These are phyloP conservation scores for Myotis pilosus DNA, from an alignment of 2,797 vertebrate species.

Conservation along the genomic window DNA sequence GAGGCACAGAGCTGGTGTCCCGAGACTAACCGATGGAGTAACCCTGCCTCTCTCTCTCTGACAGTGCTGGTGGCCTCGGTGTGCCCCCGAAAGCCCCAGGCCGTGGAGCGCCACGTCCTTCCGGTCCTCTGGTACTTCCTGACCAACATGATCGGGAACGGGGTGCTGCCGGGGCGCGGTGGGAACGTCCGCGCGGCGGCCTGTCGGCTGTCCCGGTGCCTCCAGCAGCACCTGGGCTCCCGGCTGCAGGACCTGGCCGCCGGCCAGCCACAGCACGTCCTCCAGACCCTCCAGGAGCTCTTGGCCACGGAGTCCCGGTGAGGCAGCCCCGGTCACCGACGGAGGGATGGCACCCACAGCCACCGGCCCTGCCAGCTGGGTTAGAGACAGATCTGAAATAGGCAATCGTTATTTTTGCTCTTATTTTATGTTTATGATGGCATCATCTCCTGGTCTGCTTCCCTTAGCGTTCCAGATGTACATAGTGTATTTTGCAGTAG, in stretches of 20 bases:
- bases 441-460: not conserved
- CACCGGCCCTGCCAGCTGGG: not conserved
- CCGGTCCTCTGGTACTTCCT: slow-evolving; percentile 83
- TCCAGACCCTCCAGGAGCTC: slow-evolving; percentile 66
- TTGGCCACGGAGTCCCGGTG: not conserved
- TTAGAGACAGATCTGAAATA: not conserved
- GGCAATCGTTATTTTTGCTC: not conserved
- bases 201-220: slow-evolving; percentile 57
- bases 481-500: slow-evolving; percentile 72
- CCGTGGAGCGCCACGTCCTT: slow-evolving; percentile 65
- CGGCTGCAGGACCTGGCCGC: slow-evolving; percentile 66
- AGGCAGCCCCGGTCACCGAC: not conserved
- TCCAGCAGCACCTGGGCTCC: slow-evolving; percentile 78
- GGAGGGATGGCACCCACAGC: not conserved
- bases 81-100: slow-evolving; percentile 76
- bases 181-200: slow-evolving; percentile 33
- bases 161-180: not conserved
- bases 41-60: slow-evolving; percentile 31
- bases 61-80: slow-evolving; percentile 80
- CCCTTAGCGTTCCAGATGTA: not conserved
- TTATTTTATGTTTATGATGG: slow-evolving; percentile 54
- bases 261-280: slow-evolving; percentile 68
- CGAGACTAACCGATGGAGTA: not conserved
- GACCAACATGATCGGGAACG: slow-evolving; percentile 60
- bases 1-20: not conserved